phyloP scores from a whole-genome alignment of 2,797 vertebrate genomes.

The Florisuga fusca region DNA sequence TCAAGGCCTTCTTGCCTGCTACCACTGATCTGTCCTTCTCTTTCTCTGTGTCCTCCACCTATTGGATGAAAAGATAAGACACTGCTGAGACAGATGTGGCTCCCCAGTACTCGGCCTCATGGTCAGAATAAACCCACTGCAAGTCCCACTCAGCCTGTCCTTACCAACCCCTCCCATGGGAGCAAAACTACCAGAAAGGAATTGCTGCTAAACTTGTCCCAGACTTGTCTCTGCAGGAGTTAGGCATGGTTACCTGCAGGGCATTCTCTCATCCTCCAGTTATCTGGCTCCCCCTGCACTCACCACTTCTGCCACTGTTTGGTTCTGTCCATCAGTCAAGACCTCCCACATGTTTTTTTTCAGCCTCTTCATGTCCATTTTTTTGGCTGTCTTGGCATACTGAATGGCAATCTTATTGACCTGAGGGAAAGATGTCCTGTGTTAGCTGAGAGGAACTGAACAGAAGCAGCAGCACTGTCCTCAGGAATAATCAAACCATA shows the following conservation, averaged over 20 bases:
- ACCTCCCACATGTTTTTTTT: conserved; percentile 93
- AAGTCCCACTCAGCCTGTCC: neutral
- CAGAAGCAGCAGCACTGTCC: neutral
- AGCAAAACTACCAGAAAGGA: neutral
- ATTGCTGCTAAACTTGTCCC: neutral
- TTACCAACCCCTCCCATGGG: neutral
- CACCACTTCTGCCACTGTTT: conserved; percentile 9
- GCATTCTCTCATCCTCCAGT: neutral
- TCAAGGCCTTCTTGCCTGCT: conserved; percentile 76
- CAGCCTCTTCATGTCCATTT: conserved; percentile 94
- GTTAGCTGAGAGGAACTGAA: neutral
- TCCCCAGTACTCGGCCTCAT: neutral
- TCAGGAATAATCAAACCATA: neutral
- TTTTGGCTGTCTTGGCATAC: conserved; percentile 92
- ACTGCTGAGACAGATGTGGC: neutral
- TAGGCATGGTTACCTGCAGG: neutral
- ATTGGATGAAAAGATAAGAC: neutral
- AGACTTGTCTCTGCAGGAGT: neutral
- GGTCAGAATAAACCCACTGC: neutral
- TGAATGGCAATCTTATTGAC: conserved; percentile 90
- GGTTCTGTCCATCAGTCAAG: conserved; percentile 74
- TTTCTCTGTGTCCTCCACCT: neutral
- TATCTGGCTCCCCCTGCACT: neutral
- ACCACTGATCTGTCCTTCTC: rapidly evolving
- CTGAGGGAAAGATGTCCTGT: conserved; percentile 63